Conservation (phyloP, 2,888 invertebrate species). For the Anodontia alba region DNA sequence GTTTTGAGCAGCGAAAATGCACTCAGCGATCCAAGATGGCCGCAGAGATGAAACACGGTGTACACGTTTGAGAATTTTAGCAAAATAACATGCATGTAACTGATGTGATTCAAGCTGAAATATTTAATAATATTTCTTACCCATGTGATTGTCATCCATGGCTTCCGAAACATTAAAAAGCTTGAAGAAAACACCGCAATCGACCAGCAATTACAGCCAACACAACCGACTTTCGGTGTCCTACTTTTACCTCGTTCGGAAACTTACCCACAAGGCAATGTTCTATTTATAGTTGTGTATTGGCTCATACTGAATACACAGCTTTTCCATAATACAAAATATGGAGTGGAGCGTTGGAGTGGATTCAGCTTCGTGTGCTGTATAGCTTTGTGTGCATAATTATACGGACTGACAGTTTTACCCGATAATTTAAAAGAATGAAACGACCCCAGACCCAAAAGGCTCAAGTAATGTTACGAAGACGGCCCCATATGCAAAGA, state of each 20-base stretch:
- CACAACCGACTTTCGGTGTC: not conserved
- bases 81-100: not conserved
- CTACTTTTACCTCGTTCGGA: not conserved
- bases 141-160: conserved; percentile 62
- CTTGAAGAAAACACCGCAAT: not conserved
- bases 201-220: not conserved
- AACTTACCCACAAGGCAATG: conserved; percentile 5
- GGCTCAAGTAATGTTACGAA: no score
- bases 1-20: not conserved
- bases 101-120: not conserved
- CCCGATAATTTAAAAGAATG: no score
- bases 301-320: conserved; percentile 1
- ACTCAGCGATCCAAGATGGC: conserved; percentile 30
- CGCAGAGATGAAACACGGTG: not conserved
- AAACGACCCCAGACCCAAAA: no score
- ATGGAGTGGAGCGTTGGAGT: no score
- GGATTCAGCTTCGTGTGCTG: no score
- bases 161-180: conserved; percentile 17
- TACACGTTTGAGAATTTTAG: not conserved
- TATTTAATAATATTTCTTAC: conserved; percentile 31
- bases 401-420: no score
- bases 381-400: no score
- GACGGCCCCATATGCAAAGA: no score
- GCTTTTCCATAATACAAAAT: not conserved
- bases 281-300: conserved; percentile 17